phyloP scores from a whole-genome alignment of 2,797 vertebrate species.

The Danionella dracula region DNA sequence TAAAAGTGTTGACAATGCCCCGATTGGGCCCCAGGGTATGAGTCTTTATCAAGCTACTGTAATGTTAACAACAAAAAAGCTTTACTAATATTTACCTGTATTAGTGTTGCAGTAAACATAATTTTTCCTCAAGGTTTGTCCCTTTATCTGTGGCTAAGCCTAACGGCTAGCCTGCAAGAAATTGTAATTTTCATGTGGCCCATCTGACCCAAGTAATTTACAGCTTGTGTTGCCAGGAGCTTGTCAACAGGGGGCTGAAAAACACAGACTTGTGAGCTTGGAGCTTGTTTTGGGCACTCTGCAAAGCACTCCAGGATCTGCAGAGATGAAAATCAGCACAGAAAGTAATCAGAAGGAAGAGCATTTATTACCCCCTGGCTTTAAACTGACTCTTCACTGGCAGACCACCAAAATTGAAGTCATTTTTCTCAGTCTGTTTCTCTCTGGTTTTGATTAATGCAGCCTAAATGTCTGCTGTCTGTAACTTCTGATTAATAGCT shows the following conservation, averaged over 20 bases:
- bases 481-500: slow-evolving; percentile 45
- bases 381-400: slow-evolving; percentile 62
- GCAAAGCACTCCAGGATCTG: slow-evolving; percentile 29
- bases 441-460: slow-evolving; percentile 41
- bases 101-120: slow-evolving; percentile 1
- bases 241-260: slow-evolving; percentile 55
- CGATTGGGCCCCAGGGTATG: too few relatives aligned
- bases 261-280: slow-evolving; percentile 52
- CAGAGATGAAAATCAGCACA: slow-evolving; percentile 21
- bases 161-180: slow-evolving; percentile 11
- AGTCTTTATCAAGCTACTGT: too few relatives aligned
- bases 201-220: slow-evolving; percentile 51
- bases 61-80: too few relatives aligned
- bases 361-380: slow-evolving; percentile 64
- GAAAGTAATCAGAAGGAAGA: slow-evolving; percentile 52
- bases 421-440: slow-evolving; percentile 51
- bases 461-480: slow-evolving; percentile 29
- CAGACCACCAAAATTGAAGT: slow-evolving; percentile 44
- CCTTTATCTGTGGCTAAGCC: slow-evolving; percentile 11
- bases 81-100: neutral
- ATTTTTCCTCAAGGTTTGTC: neutral
- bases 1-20: too few relatives aligned
- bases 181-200: slow-evolving; percentile 10
- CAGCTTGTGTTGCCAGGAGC: slow-evolving; percentile 44
- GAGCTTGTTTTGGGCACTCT: slow-evolving; percentile 51